Conservation (phyloP, 2,888 invertebrate species). For the Catocala fraxini region DNA sequence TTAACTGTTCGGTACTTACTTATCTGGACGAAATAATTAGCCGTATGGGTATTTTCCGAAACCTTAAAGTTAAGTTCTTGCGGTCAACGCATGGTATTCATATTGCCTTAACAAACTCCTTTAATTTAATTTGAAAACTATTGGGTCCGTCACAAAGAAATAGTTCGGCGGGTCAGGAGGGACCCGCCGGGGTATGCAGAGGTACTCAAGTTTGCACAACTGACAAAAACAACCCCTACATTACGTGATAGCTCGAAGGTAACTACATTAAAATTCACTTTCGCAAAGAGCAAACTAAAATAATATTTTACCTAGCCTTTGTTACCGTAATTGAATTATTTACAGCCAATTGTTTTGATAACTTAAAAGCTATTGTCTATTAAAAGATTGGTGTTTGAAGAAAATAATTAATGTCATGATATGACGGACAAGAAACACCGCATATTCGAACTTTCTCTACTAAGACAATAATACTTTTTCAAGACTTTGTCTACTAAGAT, state of each 20-base stretch:
- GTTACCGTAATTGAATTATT: background rate
- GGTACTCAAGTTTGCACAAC: slow-evolving; percentile 40
- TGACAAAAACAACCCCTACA: slow-evolving; percentile 44
- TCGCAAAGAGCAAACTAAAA: background rate
- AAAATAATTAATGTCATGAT: background rate
- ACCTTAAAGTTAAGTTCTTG: slow-evolving; percentile 48
- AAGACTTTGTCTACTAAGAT: too few species aligned
- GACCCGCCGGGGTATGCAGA: slow-evolving; percentile 44
- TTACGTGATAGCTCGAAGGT: slow-evolving; percentile 23
- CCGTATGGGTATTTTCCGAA: slow-evolving; percentile 26
- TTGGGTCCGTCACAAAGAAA: slow-evolving; percentile 76
- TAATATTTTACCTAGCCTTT: background rate
- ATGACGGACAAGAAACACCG: too few species aligned
- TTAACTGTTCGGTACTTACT: slow-evolving; percentile 44
- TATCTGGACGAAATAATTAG: slow-evolving; percentile 41
- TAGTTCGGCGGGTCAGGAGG: slow-evolving; percentile 65
- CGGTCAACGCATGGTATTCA: slow-evolving; percentile 50
- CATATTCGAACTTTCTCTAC: too few species aligned
- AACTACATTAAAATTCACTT: slow-evolving; percentile 27
- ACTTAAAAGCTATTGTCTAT: slow-evolving; percentile 5
- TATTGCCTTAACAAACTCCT: slow-evolving; percentile 56
- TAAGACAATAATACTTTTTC: too few species aligned
- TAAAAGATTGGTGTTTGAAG: slow-evolving; percentile 3
- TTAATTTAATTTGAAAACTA: slow-evolving; percentile 80
- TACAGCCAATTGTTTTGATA: background rate